Percentiles rank a stretch among this genome's conserved stretches.
These are phyloP conservation scores for Eupeodes corollae DNA, from an alignment of 1,140 invertebrate species.

Conservation along the genomic window DNA sequence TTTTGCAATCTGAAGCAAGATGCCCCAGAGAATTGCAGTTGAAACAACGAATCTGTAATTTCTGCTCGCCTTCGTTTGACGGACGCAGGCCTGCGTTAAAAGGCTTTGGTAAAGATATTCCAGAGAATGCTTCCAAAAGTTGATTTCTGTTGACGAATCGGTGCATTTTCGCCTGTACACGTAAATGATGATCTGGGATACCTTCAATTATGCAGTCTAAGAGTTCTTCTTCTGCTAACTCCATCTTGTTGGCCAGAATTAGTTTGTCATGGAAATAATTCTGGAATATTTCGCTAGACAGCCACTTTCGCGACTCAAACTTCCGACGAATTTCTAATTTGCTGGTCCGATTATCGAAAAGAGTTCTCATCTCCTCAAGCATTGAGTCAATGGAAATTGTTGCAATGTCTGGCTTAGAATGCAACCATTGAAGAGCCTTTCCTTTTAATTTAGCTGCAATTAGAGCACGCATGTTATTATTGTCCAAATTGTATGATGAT, in stretches of 20 bases:
- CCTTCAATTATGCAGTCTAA: constrained; percentile 18
- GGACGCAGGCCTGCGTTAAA: background rate
- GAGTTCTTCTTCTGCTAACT: constrained; percentile 12
- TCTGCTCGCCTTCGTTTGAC: background rate
- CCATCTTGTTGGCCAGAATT: constrained; percentile 10
- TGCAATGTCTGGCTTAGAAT: constrained; percentile 1
- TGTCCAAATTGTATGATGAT: too few relatives aligned
- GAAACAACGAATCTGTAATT: background rate
- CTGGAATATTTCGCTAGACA: constrained; percentile 4
- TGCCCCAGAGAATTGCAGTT: constrained; percentile 4
- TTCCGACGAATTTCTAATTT: background rate
- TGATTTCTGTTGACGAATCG: background rate
- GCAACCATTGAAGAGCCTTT: background rate
- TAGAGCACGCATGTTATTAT: too few relatives aligned
- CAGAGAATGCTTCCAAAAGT: constrained; percentile 2
- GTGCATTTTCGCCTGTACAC: constrained; percentile 9
- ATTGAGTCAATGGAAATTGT: too few relatives aligned
- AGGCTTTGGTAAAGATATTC: background rate
- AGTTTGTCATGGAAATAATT: constrained; percentile 17
- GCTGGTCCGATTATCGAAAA: background rate
- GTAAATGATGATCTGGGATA: constrained; percentile 9
- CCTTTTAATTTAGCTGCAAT: background rate
- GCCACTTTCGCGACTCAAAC: background rate
- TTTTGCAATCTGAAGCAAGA: background rate
- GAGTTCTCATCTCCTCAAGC: too few relatives aligned